Evolutionary conservation across 2,113 vertebrate species (phyloP), one percentile per base, ranked within the genome.

Genomic region (Agapornis roseicollis): DNA sequence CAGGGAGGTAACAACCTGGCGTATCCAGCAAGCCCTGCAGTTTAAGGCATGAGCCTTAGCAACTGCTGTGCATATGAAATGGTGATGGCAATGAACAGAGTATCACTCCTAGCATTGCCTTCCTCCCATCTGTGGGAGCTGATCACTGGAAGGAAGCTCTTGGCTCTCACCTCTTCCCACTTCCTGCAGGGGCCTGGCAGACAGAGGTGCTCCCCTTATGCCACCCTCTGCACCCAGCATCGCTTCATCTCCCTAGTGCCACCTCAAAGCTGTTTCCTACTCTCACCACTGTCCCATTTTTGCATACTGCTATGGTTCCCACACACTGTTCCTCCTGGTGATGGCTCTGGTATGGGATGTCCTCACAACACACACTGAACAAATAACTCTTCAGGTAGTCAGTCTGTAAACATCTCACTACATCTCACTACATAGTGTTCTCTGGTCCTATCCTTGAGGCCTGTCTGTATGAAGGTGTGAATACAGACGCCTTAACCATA

Each of bases 291-390:
- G 25, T 65, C 56, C n/a, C 23, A 20, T 55, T 61, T 55, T 31
- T 1, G 2, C 31, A 24, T 0, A 13, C 33, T 47, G n/a, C 60
- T 55, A 8, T 1, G 1, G 13, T 80, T 33, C 35, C 33, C 37
- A 2, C 33, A 44, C 17, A 39, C 35, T 46, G 37, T 25, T 8
- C 29, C 49, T 80, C 33, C 76, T 56, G 47, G 23, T 0, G 2
- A n/a, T 10, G 39, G n/a, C 72, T 72, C 52, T 0, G 1, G 41
- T 29, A 84, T 1, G 3, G 0, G 4, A 27, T 66, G 39, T 23
- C 31, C 37, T 80, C 42, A 11, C 0, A 3, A 50, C 1, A 9
- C 13, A 61, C 23, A 55, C 18, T 61, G 42, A 73, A n/a, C 28
- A 84, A 80, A 25, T n/a, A 74, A 55, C 17, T 53, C 27, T 27